Evolutionary conservation across 2,888 invertebrate species (phyloP), one percentile per base, ranked within the genome.

Genomic region (Folsomia manolachei): DNA sequence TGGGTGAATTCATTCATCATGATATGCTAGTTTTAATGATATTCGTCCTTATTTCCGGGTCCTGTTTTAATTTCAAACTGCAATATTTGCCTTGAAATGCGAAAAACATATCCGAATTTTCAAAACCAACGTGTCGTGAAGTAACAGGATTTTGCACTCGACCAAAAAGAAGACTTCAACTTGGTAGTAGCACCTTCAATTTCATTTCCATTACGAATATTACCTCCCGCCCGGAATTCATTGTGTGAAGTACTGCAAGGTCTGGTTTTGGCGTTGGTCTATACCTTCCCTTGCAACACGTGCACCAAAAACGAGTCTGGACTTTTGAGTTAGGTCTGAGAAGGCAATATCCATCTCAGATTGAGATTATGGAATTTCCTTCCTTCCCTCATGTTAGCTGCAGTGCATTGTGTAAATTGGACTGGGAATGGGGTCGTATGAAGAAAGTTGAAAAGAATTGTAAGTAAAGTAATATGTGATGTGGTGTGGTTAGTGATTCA

Each of bases 171-270:
- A n/a, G n/a, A n/a, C n/a, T n/a, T n/a, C n/a, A n/a, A n/a, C n/a
- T n/a, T n/a, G n/a, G n/a, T n/a, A 11, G 51, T 51, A 11, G 9
- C 21, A 19, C 21, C 21, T 56, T 56, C 21, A 18, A 51, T 56
- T 56, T 56, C 56, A 56, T 56, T 56, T 56, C 56, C 56, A 56
- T 56, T 56, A 56, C 56, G 56, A 56, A 56, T 56, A 56, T 56
- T 56, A 56, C 56, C 7, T 56, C 21, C 19, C 9, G 7, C 56
- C 4, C 21, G 19, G 56, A 21, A 7, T 56, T 56, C 56, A 21
- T 21, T 56, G 18, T 56, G 56, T 18, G 9, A 9, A 51, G 51
- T 11, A 51, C 18, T 11, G 51, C 9, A 51, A 51, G 18, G 51
- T 51, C n/a, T n/a, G n/a, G n/a, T n/a, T n/a, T n/a, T n/a, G n/a